Evolutionary conservation across 2,797 vertebrate genomes (phyloP), one percentile per base, ranked within the genome.

Genomic region (Netta rufina): DNA sequence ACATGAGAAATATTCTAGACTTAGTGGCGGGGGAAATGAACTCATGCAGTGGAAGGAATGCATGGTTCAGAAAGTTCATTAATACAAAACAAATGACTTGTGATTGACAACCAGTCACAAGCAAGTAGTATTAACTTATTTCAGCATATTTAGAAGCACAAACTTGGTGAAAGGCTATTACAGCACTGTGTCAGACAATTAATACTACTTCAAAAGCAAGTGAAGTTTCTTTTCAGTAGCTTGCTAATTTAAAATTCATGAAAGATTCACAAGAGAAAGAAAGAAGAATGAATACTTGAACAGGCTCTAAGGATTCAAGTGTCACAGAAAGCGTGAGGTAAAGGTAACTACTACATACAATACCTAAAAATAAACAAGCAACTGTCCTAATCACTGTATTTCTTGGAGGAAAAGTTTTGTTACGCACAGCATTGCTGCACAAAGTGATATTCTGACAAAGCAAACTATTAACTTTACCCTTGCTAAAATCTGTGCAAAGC

Each of bases 21-120:
- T 92, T 94, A 87, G 76, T 92, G 90, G 75, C 36, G 57, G 43
- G 77, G 92, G 86, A 93, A 95, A 84, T 75, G 70, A 97, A 97
- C 94, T 96, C 96, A 94, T 61, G 94, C 87, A 94, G 96, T 69
- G 95, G 95, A 96, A 76, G 72, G 94, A 98, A 95, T 49, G 43
- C 75, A 90, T 6, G 53, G 93, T 96, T 97, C 97, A 97, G 82
- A 41, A 80, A 94, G 96, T 93, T 97, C 96, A 96, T 97, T 96
- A 97, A 96, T 82, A 94, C 92, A 81, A 86, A 96, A 94, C 84
- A 97, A 97, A 96, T 94, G 87, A 97, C 91, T 96, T 96, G 94
- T 96, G 97, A 98, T 87, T 98, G 97, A 97, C 98, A 97, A 87
- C 53, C 89, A 93, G 91, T 95, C 73, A 82, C 95, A 87, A 83